phyloP scores from a whole-genome alignment of 1,140 invertebrate species.

The Marisa cornuarietis region DNA sequence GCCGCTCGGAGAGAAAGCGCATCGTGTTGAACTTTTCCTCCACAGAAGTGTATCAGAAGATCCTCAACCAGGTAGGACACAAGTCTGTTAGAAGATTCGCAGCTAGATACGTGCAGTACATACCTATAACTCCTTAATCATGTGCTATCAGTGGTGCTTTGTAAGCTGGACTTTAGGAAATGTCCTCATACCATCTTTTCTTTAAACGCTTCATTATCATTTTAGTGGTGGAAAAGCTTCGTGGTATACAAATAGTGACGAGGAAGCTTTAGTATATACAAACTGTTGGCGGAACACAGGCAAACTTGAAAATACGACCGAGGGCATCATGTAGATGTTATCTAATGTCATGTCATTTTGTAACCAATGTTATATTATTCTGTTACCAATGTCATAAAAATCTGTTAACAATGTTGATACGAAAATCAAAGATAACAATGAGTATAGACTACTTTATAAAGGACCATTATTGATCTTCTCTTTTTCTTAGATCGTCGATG shows the following conservation, averaged over 20 bases:
- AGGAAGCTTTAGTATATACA: too few relatives aligned
- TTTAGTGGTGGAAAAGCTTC: too few relatives aligned
- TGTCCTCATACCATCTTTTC: too few relatives aligned
- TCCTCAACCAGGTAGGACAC: conserved; percentile 48
- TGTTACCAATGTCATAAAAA: neutral
- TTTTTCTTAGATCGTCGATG: conserved; percentile 45
- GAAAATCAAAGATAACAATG: neutral
- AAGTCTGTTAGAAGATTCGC: too few relatives aligned
- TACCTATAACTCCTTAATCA: neutral
- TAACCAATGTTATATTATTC: neutral
- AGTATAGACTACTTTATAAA: neutral
- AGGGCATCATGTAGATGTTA: too few relatives aligned
- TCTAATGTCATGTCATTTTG: neutral
- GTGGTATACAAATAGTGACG: too few relatives aligned
- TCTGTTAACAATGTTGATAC: neutral
- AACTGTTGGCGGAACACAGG: too few relatives aligned
- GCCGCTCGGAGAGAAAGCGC: conserved; percentile 25
- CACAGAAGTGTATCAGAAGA: conserved; percentile 40
- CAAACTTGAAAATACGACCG: too few relatives aligned
- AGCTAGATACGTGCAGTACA: too few relatives aligned
- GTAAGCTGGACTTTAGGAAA: conserved; percentile 14
- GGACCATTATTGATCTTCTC: neutral
- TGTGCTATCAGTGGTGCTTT: conserved; percentile 6
- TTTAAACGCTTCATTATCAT: too few relatives aligned
- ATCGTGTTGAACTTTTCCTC: conserved; percentile 55